Percentiles rank a stretch among this genome's conserved stretches.
Conservation (phyloP, 2,113 vertebrate genomes). For the Turdus rufiventris region DNA sequence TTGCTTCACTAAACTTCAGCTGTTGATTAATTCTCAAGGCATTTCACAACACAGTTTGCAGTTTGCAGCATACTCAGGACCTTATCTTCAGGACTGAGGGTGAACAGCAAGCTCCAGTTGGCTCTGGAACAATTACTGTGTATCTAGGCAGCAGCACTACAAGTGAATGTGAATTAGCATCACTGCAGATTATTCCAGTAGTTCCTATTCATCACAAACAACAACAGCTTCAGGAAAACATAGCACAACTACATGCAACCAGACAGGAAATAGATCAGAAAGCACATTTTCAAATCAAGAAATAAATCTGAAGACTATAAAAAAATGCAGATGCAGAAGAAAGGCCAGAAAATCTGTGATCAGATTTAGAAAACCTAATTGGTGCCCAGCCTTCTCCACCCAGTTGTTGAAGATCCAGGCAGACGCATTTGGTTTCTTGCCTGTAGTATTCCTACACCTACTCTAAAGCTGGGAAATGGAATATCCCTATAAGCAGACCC, state of each 20-base stretch:
- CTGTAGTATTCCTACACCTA: neutral
- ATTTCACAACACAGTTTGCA: neutral
- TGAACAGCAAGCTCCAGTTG: neutral
- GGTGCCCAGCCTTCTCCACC: neutral
- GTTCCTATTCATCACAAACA: slow-evolving; percentile 13
- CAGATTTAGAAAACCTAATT: neutral
- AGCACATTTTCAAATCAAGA: neutral
- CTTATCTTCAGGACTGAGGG: neutral
- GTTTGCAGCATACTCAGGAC: neutral
- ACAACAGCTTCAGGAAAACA: neutral
- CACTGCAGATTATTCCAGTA: slow-evolving; percentile 1
- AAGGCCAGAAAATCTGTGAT: neutral
- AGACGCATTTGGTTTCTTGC: neutral
- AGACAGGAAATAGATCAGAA: neutral
- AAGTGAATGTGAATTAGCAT: slow-evolving; percentile 27
- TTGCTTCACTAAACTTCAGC: neutral
- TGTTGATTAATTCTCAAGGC: neutral
- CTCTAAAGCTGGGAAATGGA: neutral
- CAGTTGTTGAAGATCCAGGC: neutral
- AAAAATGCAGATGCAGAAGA: neutral
- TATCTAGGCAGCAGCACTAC: slow-evolving; percentile 35
- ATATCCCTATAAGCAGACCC: neutral
- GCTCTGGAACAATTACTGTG: neutral
- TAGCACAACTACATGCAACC: neutral
- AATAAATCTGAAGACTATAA: neutral